These are phyloP conservation scores for Ctenoplectra terminalis DNA, from an alignment of 1,140 invertebrate species.

Conservation along the genomic window DNA sequence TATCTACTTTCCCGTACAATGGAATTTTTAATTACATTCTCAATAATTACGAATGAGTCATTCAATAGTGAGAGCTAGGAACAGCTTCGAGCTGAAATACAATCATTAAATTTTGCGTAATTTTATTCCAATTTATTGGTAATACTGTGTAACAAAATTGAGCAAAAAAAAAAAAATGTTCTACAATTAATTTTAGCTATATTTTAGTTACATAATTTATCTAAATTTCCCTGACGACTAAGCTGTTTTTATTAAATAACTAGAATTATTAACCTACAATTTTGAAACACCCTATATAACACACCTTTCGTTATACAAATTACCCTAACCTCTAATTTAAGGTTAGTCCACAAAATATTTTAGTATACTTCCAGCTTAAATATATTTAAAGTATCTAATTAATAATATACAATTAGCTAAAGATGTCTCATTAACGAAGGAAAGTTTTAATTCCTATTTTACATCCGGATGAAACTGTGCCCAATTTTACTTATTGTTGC, in stretches of 20 bases:
- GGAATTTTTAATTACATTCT: conserved; percentile 3
- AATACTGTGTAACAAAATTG: not conserved
- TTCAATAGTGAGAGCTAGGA: not conserved
- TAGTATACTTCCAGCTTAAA: not conserved
- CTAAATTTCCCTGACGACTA: too few relatives aligned
- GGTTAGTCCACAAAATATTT: too few relatives aligned
- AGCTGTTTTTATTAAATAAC: too few relatives aligned
- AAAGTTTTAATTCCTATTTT: not conserved
- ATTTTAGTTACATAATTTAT: too few relatives aligned
- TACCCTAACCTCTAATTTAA: too few relatives aligned
- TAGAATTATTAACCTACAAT: too few relatives aligned
- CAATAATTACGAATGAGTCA: not conserved
- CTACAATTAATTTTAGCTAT: too few relatives aligned
- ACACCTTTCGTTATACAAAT: too few relatives aligned
- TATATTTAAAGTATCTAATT: not conserved
- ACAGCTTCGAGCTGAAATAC: not conserved
- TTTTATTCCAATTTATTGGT: too few relatives aligned
- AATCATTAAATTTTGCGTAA: too few relatives aligned
- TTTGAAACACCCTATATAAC: too few relatives aligned
- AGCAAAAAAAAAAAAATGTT: not conserved
- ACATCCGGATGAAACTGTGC: not conserved
- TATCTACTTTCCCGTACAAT: not conserved
- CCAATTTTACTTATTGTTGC: not conserved
- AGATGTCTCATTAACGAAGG: conserved; percentile 5
- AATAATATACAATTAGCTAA: not conserved